phyloP scores from a whole-genome alignment of 2,888 invertebrate genomes.

The Cybosia mesomella region DNA sequence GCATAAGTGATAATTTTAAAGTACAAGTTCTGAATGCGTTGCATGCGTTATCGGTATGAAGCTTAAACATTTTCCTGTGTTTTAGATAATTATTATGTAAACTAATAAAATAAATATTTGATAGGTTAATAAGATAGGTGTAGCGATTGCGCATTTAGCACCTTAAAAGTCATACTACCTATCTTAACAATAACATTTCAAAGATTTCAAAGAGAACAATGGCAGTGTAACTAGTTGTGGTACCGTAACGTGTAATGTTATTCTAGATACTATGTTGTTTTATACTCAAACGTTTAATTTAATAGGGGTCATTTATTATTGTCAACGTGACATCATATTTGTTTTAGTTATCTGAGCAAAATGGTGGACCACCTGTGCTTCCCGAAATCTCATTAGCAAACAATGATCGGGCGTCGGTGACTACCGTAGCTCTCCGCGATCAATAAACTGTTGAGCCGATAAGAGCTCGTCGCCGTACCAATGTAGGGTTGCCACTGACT shows the following conservation, averaged over 20 bases:
- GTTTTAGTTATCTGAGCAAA: conserved; percentile 63
- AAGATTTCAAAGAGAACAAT: conserved; percentile 40
- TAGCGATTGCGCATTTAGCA: conserved; percentile 31
- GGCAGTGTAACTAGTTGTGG: conserved; percentile 34
- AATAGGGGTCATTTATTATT: conserved; percentile 60
- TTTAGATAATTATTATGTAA: conserved; percentile 32
- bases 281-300: conserved; percentile 53
- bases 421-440: conserved; percentile 63
- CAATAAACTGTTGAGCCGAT: conserved; percentile 69
- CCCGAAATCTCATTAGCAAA: conserved; percentile 79
- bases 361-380: conserved; percentile 71
- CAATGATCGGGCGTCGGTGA: conserved; percentile 73
- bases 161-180: not conserved
- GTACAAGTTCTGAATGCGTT: conserved; percentile 38
- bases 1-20: conserved; percentile 28
- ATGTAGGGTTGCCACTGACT: conserved; percentile 47
- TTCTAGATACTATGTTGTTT: conserved; percentile 26
- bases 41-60: conserved; percentile 34
- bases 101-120: conserved; percentile 25
- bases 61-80: conserved; percentile 40
- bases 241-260: conserved; percentile 30
- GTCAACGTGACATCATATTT: conserved; percentile 71
- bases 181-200: conserved; percentile 31
- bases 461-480: conserved; percentile 45
- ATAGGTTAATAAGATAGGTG: conserved; percentile 39